Conservation (phyloP, 2,113 vertebrate genomes). For the Catharus minimus region DNA sequence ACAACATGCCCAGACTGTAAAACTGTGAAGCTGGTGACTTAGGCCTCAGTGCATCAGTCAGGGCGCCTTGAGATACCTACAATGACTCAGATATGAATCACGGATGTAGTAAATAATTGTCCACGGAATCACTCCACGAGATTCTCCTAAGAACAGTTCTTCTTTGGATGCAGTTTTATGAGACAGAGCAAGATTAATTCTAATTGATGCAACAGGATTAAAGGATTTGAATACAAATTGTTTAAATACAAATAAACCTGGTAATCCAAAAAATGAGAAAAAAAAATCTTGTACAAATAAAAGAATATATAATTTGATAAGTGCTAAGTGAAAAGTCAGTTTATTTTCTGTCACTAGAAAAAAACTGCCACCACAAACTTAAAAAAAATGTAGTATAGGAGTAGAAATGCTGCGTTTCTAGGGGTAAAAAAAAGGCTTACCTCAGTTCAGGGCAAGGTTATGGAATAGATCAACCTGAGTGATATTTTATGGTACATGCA, state of each 20-base stretch:
- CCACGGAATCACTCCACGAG: neutral
- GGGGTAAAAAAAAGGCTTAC: neutral
- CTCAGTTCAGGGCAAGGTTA: neutral
- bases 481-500: fast-evolving
- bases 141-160: neutral
- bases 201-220: neutral
- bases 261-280: neutral
- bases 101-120: neutral
- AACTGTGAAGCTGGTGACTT: neutral
- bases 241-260: neutral
- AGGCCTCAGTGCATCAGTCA: neutral
- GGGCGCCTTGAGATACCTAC: neutral
- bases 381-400: neutral
- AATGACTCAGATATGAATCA: neutral
- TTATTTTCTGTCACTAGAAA: neutral
- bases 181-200: neutral
- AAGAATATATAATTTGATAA: neutral
- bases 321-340: neutral
- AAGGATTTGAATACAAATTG: neutral
- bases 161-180: neutral
- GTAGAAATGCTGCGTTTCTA: neutral
- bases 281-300: neutral
- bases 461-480: neutral
- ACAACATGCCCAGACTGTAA: neutral
- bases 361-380: neutral